Evolutionary conservation across 2,888 invertebrate species (phyloP).

Genomic region (Perizoma flavofasciatum): DNA sequence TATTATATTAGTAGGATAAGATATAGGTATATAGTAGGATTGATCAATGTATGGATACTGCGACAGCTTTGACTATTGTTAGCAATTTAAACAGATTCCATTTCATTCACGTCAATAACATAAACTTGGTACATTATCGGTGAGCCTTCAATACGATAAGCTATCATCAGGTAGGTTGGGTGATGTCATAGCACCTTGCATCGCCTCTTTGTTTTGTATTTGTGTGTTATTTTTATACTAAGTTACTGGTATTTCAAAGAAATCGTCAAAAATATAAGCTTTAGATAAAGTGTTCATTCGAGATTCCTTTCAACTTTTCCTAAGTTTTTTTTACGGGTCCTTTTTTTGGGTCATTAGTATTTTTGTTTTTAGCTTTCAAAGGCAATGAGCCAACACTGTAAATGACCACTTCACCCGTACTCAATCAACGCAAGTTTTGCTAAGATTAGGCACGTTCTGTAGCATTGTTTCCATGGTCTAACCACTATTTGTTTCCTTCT

Average conservation of each 20-base stretch:
- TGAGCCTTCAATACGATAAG: conserved; percentile 30
- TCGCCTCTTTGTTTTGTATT: conserved; percentile 36
- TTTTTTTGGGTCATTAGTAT: no score
- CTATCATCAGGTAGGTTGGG: conserved; percentile 32
- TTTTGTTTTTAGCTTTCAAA: no score
- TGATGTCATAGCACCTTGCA: conserved; percentile 35
- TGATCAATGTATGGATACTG: no score
- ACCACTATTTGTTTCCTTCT: not conserved
- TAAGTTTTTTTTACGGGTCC: no score
- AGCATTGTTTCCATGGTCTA: not conserved
- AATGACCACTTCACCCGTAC: not conserved
- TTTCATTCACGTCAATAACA: conserved; percentile 5
- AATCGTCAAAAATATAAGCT: not conserved
- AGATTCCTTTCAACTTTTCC: no score
- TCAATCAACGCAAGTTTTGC: not conserved
- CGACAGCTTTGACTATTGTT: no score
- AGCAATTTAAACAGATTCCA: not conserved
- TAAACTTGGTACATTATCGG: conserved; percentile 11
- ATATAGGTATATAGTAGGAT: no score
- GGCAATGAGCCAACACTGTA: not conserved
- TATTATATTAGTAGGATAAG: no score
- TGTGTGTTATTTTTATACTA: conserved; percentile 5
- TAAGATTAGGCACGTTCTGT: not conserved
- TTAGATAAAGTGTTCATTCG: not conserved
- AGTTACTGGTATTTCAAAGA: conserved; percentile 2